Evolutionary conservation across 92 coral and sea anemone genomes (phyloP).

Genomic region (Parazoanthus darwini): DNA sequence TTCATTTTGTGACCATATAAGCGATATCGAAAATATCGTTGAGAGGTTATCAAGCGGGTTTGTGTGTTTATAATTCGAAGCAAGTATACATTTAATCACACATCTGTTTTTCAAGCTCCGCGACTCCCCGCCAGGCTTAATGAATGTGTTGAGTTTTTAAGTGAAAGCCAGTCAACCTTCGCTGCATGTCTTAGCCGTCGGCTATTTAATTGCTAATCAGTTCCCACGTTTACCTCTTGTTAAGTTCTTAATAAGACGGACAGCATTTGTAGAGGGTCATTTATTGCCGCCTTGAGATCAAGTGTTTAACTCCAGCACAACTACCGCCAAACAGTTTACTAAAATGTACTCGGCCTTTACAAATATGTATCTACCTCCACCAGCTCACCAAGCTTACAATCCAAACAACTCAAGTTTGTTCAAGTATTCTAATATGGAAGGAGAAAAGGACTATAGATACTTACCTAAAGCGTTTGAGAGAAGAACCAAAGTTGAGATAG

Average conservation of each 20-base stretch:
- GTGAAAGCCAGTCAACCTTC: slow-evolving; percentile 70
- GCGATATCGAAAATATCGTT: slow-evolving; percentile 41
- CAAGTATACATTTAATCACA: slow-evolving; percentile 54
- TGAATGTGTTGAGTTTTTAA: slow-evolving; percentile 73
- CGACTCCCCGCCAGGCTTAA: slow-evolving; percentile 80
- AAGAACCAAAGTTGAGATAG: slow-evolving; percentile 40
- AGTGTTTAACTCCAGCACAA: slow-evolving; percentile 29
- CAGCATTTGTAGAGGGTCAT: slow-evolving; percentile 21
- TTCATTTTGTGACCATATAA: slow-evolving; percentile 45
- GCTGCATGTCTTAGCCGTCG: slow-evolving; percentile 35
- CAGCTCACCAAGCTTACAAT: slow-evolving; percentile 48
- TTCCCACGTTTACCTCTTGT: slow-evolving; percentile 48
- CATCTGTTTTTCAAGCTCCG: slow-evolving; percentile 79
- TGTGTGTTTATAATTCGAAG: slow-evolving; percentile 45
- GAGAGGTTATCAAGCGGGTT: slow-evolving; percentile 16
- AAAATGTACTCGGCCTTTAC: slow-evolving; percentile 40
- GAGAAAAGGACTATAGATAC: slow-evolving; percentile 58
- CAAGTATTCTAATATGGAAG: slow-evolving; percentile 59
- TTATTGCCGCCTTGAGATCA: slow-evolving; percentile 29
- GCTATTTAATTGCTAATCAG: slow-evolving; percentile 41
- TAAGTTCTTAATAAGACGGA: slow-evolving; percentile 32
- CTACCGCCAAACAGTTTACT: background rate
- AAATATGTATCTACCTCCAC: slow-evolving; percentile 37
- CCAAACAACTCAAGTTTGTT: slow-evolving; percentile 56
- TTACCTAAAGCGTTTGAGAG: slow-evolving; percentile 44